Evolutionary conservation across 2,888 invertebrate species (phyloP).

Genomic region (Drosophila neonasuta): DNA sequence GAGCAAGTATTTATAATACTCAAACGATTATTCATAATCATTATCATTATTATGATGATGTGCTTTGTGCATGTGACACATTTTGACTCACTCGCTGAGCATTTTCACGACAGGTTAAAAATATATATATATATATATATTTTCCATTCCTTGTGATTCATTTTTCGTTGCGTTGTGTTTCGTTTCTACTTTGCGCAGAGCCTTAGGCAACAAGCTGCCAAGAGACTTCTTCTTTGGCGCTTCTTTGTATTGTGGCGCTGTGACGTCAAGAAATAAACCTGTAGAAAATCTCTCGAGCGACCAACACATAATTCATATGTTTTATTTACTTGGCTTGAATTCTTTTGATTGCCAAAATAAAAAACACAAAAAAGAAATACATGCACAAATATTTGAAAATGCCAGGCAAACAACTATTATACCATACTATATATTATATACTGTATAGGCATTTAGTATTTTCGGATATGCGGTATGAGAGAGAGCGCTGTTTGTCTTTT

Average conservation of each 20-base stretch:
- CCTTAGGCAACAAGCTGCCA: slow-evolving; percentile 24
- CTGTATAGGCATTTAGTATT: slow-evolving; percentile 13
- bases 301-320: slow-evolving; percentile 70
- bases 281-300: slow-evolving; percentile 33
- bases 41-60: slow-evolving; percentile 41
- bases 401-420: slow-evolving; percentile 29
- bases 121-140: slow-evolving; percentile 8
- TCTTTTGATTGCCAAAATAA: slow-evolving; percentile 53
- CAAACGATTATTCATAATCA: slow-evolving; percentile 43
- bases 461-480: slow-evolving; percentile 2
- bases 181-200: slow-evolving; percentile 9
- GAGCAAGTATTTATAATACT: slow-evolving; percentile 29
- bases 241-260: slow-evolving; percentile 35
- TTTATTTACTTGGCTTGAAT: slow-evolving; percentile 68
- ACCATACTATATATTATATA: background rate
- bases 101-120: slow-evolving; percentile 28
- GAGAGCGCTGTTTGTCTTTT: slow-evolving; percentile 8
- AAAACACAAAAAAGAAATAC: slow-evolving; percentile 15
- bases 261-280: slow-evolving; percentile 44
- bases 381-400: slow-evolving; percentile 38
- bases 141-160: slow-evolving; percentile 44
- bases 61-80: slow-evolving; percentile 60
- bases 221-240: slow-evolving; percentile 3
- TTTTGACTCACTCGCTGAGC: slow-evolving; percentile 43
- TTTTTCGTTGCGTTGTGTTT: background rate